A percentile compares a stretch with the other conserved stretches of the same genome.
Conservation (phyloP, 2,888 invertebrate genomes). For the Coleophora deauratella region DNA sequence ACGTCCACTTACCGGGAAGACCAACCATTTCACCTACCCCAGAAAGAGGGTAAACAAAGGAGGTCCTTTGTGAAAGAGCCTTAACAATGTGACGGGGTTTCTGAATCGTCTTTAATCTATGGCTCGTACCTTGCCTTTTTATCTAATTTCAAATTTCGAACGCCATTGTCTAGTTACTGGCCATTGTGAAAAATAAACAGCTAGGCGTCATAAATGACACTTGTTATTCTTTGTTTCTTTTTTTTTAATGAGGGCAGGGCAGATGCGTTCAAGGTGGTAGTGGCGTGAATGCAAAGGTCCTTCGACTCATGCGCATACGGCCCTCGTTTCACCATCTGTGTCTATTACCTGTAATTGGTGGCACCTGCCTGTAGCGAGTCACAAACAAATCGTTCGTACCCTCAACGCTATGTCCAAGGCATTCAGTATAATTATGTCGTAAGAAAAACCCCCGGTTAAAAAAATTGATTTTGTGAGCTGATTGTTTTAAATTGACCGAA, state of each 20-base stretch:
- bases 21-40: constrained; percentile 40
- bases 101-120: constrained; percentile 17
- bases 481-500: neutral
- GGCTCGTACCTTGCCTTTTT: neutral
- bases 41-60: constrained; percentile 38
- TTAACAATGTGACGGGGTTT: constrained; percentile 24
- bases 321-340: constrained; percentile 17
- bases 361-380: constrained; percentile 39
- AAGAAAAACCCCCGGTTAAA: neutral
- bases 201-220: constrained; percentile 54
- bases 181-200: constrained; percentile 46
- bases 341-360: constrained; percentile 36
- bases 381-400: constrained; percentile 5
- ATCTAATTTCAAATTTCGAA: constrained; percentile 9
- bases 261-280: constrained; percentile 36
- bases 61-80: constrained; percentile 36
- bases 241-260: constrained; percentile 33
- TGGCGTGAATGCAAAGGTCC: constrained; percentile 24
- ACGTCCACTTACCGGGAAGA: constrained; percentile 43
- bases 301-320: no score
- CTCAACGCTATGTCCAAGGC: neutral
- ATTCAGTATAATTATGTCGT: neutral
- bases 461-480: neutral
- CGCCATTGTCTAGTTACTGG: constrained; percentile 34
- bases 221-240: constrained; percentile 15